Conservation (phyloP, 2,113 vertebrate species). For the Melospiza melodia region DNA sequence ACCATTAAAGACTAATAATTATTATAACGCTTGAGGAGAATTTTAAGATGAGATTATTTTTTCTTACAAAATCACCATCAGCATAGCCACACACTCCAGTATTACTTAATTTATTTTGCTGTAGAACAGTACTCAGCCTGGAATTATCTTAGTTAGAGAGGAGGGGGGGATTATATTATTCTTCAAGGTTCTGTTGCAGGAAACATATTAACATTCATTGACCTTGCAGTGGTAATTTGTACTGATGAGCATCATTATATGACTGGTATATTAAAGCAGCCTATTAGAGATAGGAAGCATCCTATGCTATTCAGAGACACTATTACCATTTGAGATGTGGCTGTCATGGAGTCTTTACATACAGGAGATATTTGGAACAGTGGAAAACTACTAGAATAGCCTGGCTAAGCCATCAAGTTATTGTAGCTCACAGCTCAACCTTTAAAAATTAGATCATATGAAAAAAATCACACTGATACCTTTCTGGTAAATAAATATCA, state of each 20-base stretch:
- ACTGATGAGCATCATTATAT: conserved; percentile 53
- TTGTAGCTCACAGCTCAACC: neutral
- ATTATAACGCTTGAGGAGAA: neutral
- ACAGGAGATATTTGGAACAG: conserved; percentile 31
- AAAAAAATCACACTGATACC: neutral
- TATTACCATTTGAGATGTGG: conserved; percentile 22
- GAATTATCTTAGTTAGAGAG: conserved; percentile 26
- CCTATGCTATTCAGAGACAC: conserved; percentile 12
- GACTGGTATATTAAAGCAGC: conserved; percentile 29
- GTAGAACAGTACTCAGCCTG: neutral
- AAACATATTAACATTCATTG: conserved; percentile 57
- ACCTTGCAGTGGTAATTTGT: conserved; percentile 43
- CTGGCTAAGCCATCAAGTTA: neutral
- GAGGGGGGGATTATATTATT: conserved; percentile 15
- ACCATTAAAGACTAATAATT: conserved; percentile 5
- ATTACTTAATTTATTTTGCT: conserved; percentile 47
- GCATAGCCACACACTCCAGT: neutral
- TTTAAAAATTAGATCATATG: neutral
- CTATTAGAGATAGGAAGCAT: conserved; percentile 50
- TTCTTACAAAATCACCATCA: neutral
- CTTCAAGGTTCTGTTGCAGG: conserved; percentile 36
- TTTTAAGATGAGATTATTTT: neutral
- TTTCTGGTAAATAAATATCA: neutral
- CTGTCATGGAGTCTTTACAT: conserved; percentile 34
- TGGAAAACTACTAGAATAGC: conserved; percentile 46